These are phyloP conservation scores for Cacatua alba DNA, from an alignment of 2,113 vertebrate genomes.

Conservation along the genomic window DNA sequence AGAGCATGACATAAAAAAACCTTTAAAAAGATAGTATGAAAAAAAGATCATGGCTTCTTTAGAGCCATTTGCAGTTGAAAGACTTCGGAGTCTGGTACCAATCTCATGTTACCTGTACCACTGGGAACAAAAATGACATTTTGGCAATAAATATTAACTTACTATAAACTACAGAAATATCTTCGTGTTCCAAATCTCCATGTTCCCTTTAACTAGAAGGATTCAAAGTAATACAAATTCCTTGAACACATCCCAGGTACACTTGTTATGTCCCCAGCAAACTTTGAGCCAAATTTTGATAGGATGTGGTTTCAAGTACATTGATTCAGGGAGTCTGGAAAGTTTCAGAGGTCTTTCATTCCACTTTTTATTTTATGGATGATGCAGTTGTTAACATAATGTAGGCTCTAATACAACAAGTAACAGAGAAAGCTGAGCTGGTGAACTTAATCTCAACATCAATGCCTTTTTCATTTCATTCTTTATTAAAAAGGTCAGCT, in stretches of 20 bases:
- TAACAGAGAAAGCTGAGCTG: background rate
- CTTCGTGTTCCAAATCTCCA: background rate
- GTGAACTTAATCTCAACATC: conserved; percentile 7
- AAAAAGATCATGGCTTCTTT: background rate
- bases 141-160: background rate
- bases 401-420: background rate
- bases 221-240: background rate
- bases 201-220: background rate
- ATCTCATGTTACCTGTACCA: background rate
- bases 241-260: background rate
- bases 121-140: background rate
- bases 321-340: background rate
- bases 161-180: background rate
- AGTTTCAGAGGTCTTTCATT: background rate
- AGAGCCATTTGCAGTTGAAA: background rate
- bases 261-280: background rate
- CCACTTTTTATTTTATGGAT: background rate
- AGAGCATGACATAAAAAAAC: background rate
- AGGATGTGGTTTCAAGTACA: background rate
- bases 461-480: conserved; percentile 30
- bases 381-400: background rate
- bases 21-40: background rate
- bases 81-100: background rate
- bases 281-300: background rate
- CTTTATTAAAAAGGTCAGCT: conserved; percentile 58